Conservation (phyloP, 1,140 invertebrate species). For the Penaeus japonicus region DNA sequence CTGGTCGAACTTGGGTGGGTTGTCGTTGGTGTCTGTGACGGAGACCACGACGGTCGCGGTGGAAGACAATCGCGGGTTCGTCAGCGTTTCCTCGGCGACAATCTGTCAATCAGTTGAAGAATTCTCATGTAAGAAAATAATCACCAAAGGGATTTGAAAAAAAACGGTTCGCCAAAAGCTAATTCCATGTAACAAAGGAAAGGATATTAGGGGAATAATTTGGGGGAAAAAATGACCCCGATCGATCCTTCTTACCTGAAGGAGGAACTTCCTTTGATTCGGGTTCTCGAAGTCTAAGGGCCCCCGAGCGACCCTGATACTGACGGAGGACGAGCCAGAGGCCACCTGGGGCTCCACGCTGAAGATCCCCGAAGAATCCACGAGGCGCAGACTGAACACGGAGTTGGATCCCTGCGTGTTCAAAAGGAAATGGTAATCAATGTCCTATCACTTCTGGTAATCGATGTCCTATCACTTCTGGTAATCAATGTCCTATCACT, state of each 20-base stretch:
- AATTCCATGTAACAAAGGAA: no score
- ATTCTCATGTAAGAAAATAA: no score
- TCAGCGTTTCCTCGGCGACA: conserved; percentile 82
- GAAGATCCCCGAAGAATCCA: conserved; percentile 83
- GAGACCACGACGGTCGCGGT: conserved; percentile 86
- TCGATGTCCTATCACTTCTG: no score
- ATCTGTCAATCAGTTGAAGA: conserved; percentile 67
- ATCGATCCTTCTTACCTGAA: conserved; percentile 71
- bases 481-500: no score
- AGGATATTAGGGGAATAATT: no score
- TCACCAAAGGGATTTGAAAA: no score
- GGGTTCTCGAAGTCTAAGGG: conserved; percentile 89
- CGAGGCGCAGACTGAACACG: conserved; percentile 73
- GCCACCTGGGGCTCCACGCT: conserved; percentile 81
- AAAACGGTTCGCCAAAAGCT: no score
- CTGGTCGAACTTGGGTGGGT: conserved; percentile 78
- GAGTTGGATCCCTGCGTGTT: conserved; percentile 74
- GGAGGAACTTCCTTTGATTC: conserved; percentile 89
- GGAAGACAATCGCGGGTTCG: conserved; percentile 76
- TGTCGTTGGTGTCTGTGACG: conserved; percentile 89
- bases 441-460: not conserved
- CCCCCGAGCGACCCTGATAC: conserved; percentile 80
- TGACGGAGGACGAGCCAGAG: conserved; percentile 80
- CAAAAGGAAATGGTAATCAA: not conserved
- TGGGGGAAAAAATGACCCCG: not conserved